Conservation (phyloP, 64 coral and sea anemone genomes). For the Montipora efflorescens region DNA sequence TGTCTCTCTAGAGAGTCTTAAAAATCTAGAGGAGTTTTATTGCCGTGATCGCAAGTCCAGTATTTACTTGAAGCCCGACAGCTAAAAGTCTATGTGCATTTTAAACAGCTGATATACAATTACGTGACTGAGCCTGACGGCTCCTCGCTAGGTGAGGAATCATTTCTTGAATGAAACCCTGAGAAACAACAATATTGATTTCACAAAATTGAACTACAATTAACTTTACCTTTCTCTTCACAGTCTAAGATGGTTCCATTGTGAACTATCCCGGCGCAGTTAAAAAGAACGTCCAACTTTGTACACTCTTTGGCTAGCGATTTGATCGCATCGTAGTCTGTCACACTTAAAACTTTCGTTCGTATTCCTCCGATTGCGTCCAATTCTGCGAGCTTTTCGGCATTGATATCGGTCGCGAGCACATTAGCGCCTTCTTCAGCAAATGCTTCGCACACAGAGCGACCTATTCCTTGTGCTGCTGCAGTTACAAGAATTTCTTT, state of each 20-base stretch:
- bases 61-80: no score
- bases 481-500: constrained; percentile 90
- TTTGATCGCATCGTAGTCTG: constrained; percentile 76
- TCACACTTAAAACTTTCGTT: constrained; percentile 80
- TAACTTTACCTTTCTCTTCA: constrained; percentile 63
- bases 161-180: no score
- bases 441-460: constrained; percentile 72
- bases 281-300: constrained; percentile 88
- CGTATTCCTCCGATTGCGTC: constrained; percentile 37
- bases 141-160: no score
- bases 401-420: constrained; percentile 90
- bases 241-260: constrained; percentile 82
- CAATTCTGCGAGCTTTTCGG: constrained; percentile 82
- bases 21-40: no score
- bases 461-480: constrained; percentile 91
- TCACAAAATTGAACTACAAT: no score
- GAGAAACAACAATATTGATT: no score
- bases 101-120: no score
- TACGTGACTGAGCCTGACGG: no score
- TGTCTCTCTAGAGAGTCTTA: no score
- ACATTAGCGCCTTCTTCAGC: constrained; percentile 89
- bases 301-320: constrained; percentile 47
- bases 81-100: no score
- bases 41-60: no score
- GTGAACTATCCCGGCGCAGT: constrained; percentile 86